Base-by-base conservation (phyloP, 2,797 vertebrate species). In the Syndactyla subalaris region DNA sequence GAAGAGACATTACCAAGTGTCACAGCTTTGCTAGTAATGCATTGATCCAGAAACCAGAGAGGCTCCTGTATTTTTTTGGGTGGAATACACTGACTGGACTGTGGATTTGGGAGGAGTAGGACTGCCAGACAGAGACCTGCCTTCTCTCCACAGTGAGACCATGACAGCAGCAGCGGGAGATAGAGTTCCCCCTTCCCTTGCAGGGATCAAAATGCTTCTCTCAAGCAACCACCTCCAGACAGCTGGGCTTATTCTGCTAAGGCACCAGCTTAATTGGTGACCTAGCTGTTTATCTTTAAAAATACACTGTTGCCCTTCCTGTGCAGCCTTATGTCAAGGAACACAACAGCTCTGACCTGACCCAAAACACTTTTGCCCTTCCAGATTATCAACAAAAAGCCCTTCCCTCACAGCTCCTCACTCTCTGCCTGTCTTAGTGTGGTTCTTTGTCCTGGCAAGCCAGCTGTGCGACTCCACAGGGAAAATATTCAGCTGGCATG, bases 1-100 rank as follows among this genome's bases (percentile, higher is more conserved):
- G 9, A 7, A 80, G 30, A 65, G 49, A 85, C 30, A 19, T 7
- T 65, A 34, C 23, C 8, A 55, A 67, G 23, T 0, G 0, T 26
- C 30, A 30, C 13, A 51, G 18, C 11, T 54, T 66, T 1, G 0
- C 34, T 4, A 63, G 21, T 61, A 65, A 43, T 23, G 14, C 10
- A 7, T 13, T 14, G 14, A 80, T 36, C 15, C n/a, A 58, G 70
- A 58, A 81, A 12, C 1, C 1, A 3, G 13, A 55, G 45, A 45
- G 7, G 38, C 1, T 83, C 21, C 15, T 3, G 0, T 34, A 5
- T 7, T 41, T 91, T 88, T 88, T 32, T 3, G 3, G 29, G 49
- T 45, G 51, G 30, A 0, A 3, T 22, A 45, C 7, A 62, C 38
- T 18, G 36, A 57, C 38, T 0, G 0, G 38, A 12, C 15, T 43